Conservation (phyloP, 2,113 vertebrate genomes). For the Dermatemys mawii region DNA sequence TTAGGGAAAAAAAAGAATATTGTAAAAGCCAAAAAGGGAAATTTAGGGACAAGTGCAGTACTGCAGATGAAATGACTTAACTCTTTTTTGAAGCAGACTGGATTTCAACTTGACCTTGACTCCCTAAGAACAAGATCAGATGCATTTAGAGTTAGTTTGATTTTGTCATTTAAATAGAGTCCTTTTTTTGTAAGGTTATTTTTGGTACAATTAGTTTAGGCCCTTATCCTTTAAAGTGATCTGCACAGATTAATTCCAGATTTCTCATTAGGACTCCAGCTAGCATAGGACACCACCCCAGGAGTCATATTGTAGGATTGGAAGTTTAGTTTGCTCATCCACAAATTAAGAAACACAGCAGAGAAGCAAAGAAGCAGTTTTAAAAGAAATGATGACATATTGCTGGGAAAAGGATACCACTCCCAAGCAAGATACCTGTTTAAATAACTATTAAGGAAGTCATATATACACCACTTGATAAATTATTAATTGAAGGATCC, state of each 20-base stretch:
- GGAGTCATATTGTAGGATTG: background rate
- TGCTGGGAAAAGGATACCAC: background rate
- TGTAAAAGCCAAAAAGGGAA: background rate
- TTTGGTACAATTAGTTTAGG: background rate
- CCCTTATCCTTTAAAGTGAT: background rate
- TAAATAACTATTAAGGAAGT: background rate
- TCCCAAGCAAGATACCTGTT: background rate
- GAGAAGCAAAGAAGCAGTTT: background rate
- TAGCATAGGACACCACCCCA: background rate
- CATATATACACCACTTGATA: background rate
- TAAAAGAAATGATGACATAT: background rate
- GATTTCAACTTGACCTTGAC: background rate
- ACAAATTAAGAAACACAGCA: background rate
- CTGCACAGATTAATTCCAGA: background rate
- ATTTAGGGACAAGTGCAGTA: background rate
- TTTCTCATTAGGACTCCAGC: background rate
- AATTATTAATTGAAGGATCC: background rate
- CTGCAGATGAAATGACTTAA: background rate
- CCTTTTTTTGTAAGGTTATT: background rate
- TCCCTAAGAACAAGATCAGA: background rate
- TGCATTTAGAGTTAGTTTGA: background rate
- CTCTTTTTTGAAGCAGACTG: background rate
- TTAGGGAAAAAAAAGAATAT: background rate
- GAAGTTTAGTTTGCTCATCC: background rate
- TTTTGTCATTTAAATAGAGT: background rate